Evolutionary conservation across 1,140 invertebrate species (phyloP), one percentile per base, ranked within the genome.

Genomic region (Gonatopus flavifemur): DNA sequence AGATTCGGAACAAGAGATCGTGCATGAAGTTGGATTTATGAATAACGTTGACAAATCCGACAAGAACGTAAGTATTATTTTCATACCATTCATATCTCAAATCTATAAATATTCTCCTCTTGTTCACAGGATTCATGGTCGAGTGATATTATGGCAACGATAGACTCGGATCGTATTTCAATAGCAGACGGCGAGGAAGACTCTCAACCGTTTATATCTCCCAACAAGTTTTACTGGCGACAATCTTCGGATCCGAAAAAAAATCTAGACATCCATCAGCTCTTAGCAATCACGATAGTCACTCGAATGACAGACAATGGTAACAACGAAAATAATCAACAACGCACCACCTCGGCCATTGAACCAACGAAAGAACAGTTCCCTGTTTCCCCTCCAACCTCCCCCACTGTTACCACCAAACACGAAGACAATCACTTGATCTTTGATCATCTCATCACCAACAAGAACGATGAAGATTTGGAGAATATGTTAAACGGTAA

Each of bases 401-500:
- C 73, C 1, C 73, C 73, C 2, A n/a, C n/a, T n/a, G 33, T 48
- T 0, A 57, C 59, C 9, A 49, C 56, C 0, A 68, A 75, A 24
- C 70, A 74, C 2, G 72, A 76, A 0, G 72, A 77, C 31, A 74
- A 74, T 48, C 76, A 77, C 30, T 52, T 71, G 41, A 39, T 78
- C 5, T 72, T 72, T 16, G 73, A 74, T 25, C 76, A 74, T 59
- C 54, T 74, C 4, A 55, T 76, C 3, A 51, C 65, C 21, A 71
- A 52, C 22, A 76, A 74, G 32, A 78, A 75, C 39, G 67, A 78
- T 46, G 74, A 78, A 41, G 74, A 77, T 33, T 24, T 78, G 12
- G 74, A 78, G 33, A 78, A 78, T 33, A 78, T 78, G 74, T 60
- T 78, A 2, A 78, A 78, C 24, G 76, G 76, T 21, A 78, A 78